These are phyloP conservation scores for Andrena bucephala DNA, from an alignment of 2,888 invertebrate species.

Conservation along the genomic window DNA sequence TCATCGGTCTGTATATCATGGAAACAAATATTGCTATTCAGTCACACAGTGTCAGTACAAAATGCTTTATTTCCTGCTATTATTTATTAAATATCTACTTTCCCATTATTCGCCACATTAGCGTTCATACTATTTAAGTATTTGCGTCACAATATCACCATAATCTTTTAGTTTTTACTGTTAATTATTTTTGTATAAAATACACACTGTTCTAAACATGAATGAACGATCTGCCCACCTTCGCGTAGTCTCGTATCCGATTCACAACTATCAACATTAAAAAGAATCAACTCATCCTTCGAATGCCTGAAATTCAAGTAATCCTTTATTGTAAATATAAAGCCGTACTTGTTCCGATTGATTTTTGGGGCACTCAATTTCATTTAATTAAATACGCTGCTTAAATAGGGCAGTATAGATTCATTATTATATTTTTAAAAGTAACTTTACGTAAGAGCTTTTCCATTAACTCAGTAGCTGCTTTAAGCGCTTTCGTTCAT, in stretches of 20 bases:
- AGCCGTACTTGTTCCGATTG: not conserved
- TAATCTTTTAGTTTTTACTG: constrained; percentile 21
- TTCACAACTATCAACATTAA: constrained; percentile 4
- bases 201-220: constrained; percentile 26
- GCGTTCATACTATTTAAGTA: constrained; percentile 21
- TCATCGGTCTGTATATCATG: constrained; percentile 1
- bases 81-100: constrained; percentile 32
- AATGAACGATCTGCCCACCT: constrained; percentile 16
- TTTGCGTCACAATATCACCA: constrained; percentile 12
- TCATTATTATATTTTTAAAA: not conserved
- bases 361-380: not conserved
- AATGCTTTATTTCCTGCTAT: constrained; percentile 18
- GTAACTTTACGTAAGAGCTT: not conserved
- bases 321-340: constrained; percentile 31
- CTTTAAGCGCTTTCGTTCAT: not conserved
- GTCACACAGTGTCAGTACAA: constrained; percentile 37
- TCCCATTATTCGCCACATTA: constrained; percentile 15
- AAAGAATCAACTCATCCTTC: not conserved
- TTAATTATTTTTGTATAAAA: constrained; percentile 37
- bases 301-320: constrained; percentile 18
- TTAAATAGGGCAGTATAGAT: constrained; percentile 8
- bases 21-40: constrained; percentile 22
- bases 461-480: not conserved
- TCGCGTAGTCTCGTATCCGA: constrained; percentile 4
- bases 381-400: not conserved